Evolutionary conservation across 2,888 invertebrate species (phyloP).

Genomic region (Tetranychus truncatus): DNA sequence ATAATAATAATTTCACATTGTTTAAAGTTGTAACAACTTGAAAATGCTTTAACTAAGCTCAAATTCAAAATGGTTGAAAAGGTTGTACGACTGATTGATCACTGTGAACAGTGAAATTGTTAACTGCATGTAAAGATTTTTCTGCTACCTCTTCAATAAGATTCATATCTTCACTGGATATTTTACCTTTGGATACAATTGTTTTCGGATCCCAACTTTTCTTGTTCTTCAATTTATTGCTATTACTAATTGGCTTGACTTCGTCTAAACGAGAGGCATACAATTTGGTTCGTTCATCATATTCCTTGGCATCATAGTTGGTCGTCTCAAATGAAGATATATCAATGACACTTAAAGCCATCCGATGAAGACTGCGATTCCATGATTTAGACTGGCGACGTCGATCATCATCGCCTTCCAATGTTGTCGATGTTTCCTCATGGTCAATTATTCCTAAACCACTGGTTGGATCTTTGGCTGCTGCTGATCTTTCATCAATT

Average conservation of each 20-base stretch:
- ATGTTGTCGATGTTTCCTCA: background rate
- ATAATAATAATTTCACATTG: no score
- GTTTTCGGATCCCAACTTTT: background rate
- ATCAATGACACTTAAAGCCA: conserved; percentile 6
- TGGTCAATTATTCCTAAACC: background rate
- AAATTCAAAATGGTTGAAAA: conserved; percentile 11
- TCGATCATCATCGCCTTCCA: background rate
- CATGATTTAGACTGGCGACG: background rate
- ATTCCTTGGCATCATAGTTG: background rate
- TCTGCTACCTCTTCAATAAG: conserved; percentile 8
- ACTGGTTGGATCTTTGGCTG: background rate
- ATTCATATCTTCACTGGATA: conserved; percentile 9
- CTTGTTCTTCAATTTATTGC: background rate
- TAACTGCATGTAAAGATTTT: conserved; percentile 11
- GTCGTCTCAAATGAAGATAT: conserved; percentile 1
- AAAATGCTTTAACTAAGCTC: background rate
- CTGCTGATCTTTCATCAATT: background rate
- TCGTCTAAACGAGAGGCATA: conserved; percentile 4
- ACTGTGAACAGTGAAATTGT: conserved; percentile 8
- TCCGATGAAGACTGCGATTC: conserved; percentile 5
- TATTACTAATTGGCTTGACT: background rate
- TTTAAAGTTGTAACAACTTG: no score
- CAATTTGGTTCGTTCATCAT: background rate
- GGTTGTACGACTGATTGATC: conserved; percentile 12
- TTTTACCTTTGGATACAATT: background rate